Evolutionary conservation across 1,140 invertebrate species (phyloP), one percentile per base, ranked within the genome.

Genomic region (Euglossa dilemma): DNA sequence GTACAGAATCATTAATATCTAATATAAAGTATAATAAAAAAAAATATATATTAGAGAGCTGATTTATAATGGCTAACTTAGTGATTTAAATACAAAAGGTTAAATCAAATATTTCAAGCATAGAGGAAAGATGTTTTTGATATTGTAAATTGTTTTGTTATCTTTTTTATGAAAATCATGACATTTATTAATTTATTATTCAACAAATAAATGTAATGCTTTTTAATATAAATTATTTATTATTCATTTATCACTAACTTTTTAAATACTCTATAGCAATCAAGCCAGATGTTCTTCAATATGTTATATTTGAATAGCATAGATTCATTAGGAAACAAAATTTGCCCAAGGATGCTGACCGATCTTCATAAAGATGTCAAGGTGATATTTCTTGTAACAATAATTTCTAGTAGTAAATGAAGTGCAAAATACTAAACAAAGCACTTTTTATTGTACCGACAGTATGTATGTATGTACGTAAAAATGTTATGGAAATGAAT

Each of bases 401-500:
- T 90, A 85, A 87, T 87, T 89, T 89, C 64, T 83, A 80, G 87
- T 89, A 89, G 77, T 69, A 57, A 84, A 88, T 84, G 73, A 85
- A 88, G 86, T 88, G 86, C 87, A 81, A 76, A 72, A 74, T 78
- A 79, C 66, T 88, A 76, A 85, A 50, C 23, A 66, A 54, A 69
- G 73, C 82, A 88, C 83, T 90, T 88, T 90, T 86, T 86, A 88
- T 83, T 83, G 82, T 88, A 88, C 79, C 73, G 82, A 86, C 87
- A 86, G 77, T 89, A 85, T 87, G 84, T 86, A 87, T 88, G 78
- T 88, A 89, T 89, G 86, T 86, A 82, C 74, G 84, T 78, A 74
- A 88, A 86, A 88, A 75, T 86, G 79, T 90, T 86, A 75, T 56
- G 79, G 67, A 87, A 77, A 86, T 79, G 82, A 77, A 83, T 86